Conservation (phyloP, 2,797 vertebrate species). For the Stomatorhinus walkeri region DNA sequence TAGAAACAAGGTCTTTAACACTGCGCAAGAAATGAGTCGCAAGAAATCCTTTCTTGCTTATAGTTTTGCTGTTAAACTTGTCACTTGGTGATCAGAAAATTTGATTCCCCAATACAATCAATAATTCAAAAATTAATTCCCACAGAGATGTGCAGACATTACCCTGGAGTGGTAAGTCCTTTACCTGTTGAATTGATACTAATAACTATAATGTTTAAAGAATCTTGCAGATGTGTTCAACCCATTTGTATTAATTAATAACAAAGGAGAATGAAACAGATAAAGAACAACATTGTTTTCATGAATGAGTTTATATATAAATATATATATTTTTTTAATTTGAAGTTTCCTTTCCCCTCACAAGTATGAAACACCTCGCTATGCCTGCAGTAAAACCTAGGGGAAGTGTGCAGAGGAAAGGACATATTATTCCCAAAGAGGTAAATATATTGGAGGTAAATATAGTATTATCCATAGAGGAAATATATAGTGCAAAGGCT, state of each 20-base stretch:
- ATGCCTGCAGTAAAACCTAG: background rate
- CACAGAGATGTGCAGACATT: constrained; percentile 41
- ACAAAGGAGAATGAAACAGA: background rate
- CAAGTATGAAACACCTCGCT: background rate
- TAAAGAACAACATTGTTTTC: background rate
- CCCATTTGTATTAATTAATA: background rate
- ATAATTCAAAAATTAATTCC: constrained; percentile 53
- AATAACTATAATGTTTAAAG: constrained; percentile 33
- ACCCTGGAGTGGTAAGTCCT: constrained; percentile 51
- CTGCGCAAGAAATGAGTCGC: too few relatives aligned
- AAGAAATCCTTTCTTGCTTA: constrained; percentile 49
- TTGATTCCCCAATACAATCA: constrained; percentile 45
- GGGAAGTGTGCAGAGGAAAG: background rate
- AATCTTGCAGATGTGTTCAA: background rate
- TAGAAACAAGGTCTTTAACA: constrained; percentile 36
- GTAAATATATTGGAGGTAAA: background rate
- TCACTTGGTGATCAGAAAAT: constrained; percentile 55
- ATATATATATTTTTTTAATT: background rate
- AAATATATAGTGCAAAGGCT: constrained; percentile 2
- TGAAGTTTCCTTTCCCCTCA: background rate
- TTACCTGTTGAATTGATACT: constrained; percentile 40
- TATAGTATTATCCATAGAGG: background rate
- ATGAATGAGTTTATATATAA: background rate
- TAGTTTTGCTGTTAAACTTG: constrained; percentile 53
- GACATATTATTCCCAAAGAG: constrained; percentile 5